These are phyloP conservation scores for Actinemys pallida DNA, from an alignment of 2,113 vertebrate genomes.

Conservation along the genomic window DNA sequence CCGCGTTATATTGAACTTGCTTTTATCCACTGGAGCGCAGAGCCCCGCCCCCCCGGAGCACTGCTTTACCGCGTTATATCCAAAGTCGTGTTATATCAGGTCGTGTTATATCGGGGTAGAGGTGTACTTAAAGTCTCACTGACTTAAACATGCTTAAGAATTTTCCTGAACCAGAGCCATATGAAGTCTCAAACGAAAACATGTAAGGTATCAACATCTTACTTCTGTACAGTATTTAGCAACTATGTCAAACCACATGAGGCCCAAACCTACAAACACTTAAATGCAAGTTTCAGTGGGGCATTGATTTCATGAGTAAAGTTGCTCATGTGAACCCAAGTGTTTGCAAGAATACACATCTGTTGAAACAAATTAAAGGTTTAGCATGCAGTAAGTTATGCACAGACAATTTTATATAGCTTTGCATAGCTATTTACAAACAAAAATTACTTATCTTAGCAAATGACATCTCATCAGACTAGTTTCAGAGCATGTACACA, in stretches of 20 bases:
- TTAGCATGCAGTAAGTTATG: background rate
- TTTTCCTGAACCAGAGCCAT: background rate
- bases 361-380: background rate
- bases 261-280: background rate
- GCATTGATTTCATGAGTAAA: background rate
- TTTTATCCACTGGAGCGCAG: too few relatives aligned
- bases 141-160: background rate
- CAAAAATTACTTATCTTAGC: constrained; percentile 48
- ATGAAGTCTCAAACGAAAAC: background rate
- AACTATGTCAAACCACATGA: too few relatives aligned
- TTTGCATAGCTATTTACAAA: background rate
- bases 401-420: constrained; percentile 23
- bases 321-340: background rate
- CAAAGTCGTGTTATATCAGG: too few relatives aligned
- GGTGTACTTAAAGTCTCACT: background rate
- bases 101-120: too few relatives aligned
- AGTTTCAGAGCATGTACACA: constrained; percentile 7
- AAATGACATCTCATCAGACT: constrained; percentile 44
- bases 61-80: too few relatives aligned
- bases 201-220: background rate
- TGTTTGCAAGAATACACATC: background rate
- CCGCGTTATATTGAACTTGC: too few relatives aligned
- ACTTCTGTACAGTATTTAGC: background rate
- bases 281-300: background rate
- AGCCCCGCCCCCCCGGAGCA: too few relatives aligned